These are phyloP conservation scores for Parasteatoda lunata DNA, from an alignment of 2,888 invertebrate genomes.

Conservation along the genomic window DNA sequence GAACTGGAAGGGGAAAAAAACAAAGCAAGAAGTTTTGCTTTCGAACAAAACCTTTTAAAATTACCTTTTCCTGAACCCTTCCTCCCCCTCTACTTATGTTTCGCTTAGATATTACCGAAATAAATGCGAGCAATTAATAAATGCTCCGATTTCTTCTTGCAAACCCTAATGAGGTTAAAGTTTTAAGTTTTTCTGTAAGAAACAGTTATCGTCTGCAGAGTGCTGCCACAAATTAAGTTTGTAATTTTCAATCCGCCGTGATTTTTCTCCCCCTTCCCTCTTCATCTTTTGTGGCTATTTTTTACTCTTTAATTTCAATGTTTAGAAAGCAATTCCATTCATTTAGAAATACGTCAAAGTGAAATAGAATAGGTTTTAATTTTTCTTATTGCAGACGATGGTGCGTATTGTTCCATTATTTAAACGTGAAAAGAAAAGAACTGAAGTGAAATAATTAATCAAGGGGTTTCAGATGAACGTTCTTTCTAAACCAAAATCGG, in stretches of 20 bases:
- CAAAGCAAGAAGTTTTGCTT: background rate
- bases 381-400: background rate
- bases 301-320: slow-evolving; percentile 1
- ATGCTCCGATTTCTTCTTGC: slow-evolving; percentile 49
- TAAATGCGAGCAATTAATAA: slow-evolving; percentile 60
- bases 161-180: slow-evolving; percentile 58
- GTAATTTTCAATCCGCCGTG: slow-evolving; percentile 22
- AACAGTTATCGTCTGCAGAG: slow-evolving; percentile 19
- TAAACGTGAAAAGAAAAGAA: no score
- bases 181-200: slow-evolving; percentile 45
- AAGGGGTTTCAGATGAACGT: no score
- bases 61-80: slow-evolving; percentile 5
- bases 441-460: no score
- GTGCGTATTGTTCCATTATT: no score
- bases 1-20: background rate
- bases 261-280: background rate
- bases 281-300: slow-evolving; percentile 4
- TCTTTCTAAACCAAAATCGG: background rate
- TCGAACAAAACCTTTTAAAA: slow-evolving; percentile 55
- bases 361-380: background rate
- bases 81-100: background rate
- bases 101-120: slow-evolving; percentile 27
- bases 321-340: slow-evolving; percentile 1
- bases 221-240: slow-evolving; percentile 30
- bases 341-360: slow-evolving; percentile 20